These are phyloP conservation scores for Netelia melanura DNA, from an alignment of 2,888 invertebrate genomes.

Conservation along the genomic window DNA sequence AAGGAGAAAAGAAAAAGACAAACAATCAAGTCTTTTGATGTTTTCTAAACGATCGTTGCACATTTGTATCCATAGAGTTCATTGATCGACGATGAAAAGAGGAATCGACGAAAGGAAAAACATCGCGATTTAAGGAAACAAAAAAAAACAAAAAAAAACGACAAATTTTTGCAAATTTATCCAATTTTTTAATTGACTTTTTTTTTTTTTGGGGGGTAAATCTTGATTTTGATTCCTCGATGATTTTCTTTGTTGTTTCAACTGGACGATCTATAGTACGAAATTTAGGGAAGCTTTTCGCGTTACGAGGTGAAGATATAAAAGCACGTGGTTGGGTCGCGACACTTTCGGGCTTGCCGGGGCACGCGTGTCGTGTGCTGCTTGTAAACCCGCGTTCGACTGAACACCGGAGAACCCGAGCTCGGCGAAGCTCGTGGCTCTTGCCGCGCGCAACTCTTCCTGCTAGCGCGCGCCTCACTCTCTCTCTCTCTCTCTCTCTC, in stretches of 20 bases:
- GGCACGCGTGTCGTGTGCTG: constrained; percentile 81
- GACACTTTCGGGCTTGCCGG: constrained; percentile 73
- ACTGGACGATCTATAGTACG: no score
- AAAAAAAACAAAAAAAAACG: not conserved
- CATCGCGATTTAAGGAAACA: not conserved
- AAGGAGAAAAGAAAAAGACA: no score
- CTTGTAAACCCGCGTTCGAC: constrained; percentile 83
- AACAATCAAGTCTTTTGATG: not conserved
- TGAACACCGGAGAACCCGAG: constrained; percentile 73
- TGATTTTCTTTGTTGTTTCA: no score
- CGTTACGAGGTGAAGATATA: constrained; percentile 6
- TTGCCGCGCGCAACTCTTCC: constrained; percentile 72
- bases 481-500: constrained; percentile 68
- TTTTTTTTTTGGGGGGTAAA: not conserved
- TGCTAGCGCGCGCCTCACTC: constrained; percentile 68
- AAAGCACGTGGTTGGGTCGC: constrained; percentile 74
- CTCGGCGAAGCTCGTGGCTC: constrained; percentile 70
- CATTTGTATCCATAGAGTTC: not conserved
- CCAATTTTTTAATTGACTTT: not conserved
- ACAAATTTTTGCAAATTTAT: not conserved
- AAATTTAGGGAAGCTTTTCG: not conserved
- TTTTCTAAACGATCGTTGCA: not conserved
- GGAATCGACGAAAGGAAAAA: not conserved
- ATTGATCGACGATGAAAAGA: not conserved
- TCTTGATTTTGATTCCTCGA: no score